A percentile compares a stretch with the other conserved stretches of the same genome.
Conservation (phyloP, 1,140 invertebrate genomes). For the Lanistes nyassanus region DNA sequence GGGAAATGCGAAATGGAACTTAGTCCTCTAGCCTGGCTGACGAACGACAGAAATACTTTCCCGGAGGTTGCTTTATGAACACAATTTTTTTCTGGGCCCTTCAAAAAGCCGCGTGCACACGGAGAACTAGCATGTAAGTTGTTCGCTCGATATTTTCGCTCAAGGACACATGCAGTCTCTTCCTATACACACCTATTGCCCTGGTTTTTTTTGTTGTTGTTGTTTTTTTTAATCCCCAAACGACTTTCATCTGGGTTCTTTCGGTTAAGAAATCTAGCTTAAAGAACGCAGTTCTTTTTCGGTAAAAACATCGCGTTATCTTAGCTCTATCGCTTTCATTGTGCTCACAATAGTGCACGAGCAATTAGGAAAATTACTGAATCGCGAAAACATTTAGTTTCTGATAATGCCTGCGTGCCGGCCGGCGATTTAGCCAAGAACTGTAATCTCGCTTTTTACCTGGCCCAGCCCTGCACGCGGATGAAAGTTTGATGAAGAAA, state of each 20-base stretch:
- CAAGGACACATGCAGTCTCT: too few relatives aligned
- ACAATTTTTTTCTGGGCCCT: too few relatives aligned
- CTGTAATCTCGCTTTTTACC: slow-evolving; percentile 11
- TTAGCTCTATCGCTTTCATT: neutral
- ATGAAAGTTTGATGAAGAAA: slow-evolving; percentile 26
- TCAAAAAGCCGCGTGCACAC: too few relatives aligned
- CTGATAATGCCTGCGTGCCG: slow-evolving; percentile 8
- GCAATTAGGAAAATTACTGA: slow-evolving; percentile 24
- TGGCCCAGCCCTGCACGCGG: neutral
- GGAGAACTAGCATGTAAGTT: too few relatives aligned
- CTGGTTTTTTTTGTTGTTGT: too few relatives aligned
- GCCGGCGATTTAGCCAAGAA: neutral
- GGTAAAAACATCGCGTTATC: neutral
- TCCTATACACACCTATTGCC: too few relatives aligned
- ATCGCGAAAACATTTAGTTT: slow-evolving; percentile 15
- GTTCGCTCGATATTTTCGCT: too few relatives aligned
- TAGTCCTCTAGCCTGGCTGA: neutral
- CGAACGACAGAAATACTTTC: neutral
- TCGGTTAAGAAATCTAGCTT: too few relatives aligned
- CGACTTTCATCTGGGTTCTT: too few relatives aligned
- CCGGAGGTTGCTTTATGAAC: too few relatives aligned
- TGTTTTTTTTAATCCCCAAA: too few relatives aligned
- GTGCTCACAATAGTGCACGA: neutral
- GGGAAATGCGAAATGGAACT: too few relatives aligned
- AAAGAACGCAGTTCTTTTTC: neutral